Evolutionary conservation across 2,888 invertebrate genomes (phyloP), one percentile per base, ranked within the genome.

Genomic region (Chesias legatella): DNA sequence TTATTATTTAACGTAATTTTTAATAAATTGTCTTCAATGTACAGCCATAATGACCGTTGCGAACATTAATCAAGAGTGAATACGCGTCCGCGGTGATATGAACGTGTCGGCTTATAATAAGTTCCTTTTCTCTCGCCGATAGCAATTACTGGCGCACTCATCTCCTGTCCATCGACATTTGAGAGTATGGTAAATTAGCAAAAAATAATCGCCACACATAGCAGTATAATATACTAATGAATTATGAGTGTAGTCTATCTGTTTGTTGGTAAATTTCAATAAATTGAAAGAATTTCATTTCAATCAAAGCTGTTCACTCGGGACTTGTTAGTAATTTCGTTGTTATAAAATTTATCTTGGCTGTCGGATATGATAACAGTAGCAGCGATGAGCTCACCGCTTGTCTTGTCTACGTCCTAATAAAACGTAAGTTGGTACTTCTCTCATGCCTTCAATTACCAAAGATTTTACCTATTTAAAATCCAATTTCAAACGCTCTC

Each of bases 171-270:
- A 60, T 63, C 64, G 60, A 60, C 60, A 53, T 67, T 58, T 56
- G 62, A 64, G 58, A 51, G 63, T 64, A 79, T 67, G 79, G 77
- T 78, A 73, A 76, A 80, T 80, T 80, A 79, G 79, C 77, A 77
- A 79, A 79, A 79, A 79, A 79, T 78, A 79, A 79, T 71, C 67
- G 63, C 36, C 36, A 44, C 32, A 31, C 41, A 31, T 27, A 39
- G 39, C 43, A 43, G 42, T 35, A 34, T 37, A 37, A 20, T 37
- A 37, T 30, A 31, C 39, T 51, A 48, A 40, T 43, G 23, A 2
- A 7, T 29, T 6, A 8, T 6, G n/a, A 34, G 27, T 6, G 27
- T 3, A 13, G 25, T 17, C 6, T 1, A 26, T 35, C 11, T 29
- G 39, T 27, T 1, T 33, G 45, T 40, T 8, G 27, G 21, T 20